Evolutionary conservation across 2,113 vertebrate genomes (phyloP).

Genomic region (Rhagologus leucostigma): DNA sequence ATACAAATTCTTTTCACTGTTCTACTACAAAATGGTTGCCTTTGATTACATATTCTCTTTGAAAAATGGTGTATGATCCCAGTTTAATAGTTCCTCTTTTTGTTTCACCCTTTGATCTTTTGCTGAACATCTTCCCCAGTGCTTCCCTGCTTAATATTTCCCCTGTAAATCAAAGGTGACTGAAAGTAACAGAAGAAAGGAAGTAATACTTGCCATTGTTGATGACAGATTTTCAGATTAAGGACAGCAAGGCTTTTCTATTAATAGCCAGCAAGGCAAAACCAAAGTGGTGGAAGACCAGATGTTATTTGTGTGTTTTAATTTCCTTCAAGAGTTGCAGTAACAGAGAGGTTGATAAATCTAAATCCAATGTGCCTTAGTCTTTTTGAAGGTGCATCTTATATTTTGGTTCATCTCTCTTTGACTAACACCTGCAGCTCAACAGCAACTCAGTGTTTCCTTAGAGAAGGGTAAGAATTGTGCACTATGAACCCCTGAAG

Average conservation of each 20-base stretch:
- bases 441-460: background rate
- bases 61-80: background rate
- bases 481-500: background rate
- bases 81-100: background rate
- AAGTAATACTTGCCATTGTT: background rate
- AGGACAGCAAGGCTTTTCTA: background rate
- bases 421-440: background rate
- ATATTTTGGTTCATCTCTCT: background rate
- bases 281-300: background rate
- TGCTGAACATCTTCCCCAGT: background rate
- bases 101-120: background rate
- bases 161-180: conserved; percentile 25
- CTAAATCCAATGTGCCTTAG: background rate
- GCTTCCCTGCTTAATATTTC: background rate
- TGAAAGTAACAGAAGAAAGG: conserved; percentile 5
- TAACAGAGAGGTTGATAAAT: background rate
- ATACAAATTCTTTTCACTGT: background rate
- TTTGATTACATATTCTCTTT: conserved; percentile 42
- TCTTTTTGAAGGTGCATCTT: background rate
- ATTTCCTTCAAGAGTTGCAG: background rate
- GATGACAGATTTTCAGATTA: conserved; percentile 18
- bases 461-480: background rate
- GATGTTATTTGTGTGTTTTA: background rate
- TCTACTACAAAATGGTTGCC: background rate
- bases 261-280: background rate